Percentiles rank a stretch among this genome's conserved stretches.
Evolutionary conservation across 2,888 invertebrate genomes (phyloP).

Genomic region (Phengaris arion): DNA sequence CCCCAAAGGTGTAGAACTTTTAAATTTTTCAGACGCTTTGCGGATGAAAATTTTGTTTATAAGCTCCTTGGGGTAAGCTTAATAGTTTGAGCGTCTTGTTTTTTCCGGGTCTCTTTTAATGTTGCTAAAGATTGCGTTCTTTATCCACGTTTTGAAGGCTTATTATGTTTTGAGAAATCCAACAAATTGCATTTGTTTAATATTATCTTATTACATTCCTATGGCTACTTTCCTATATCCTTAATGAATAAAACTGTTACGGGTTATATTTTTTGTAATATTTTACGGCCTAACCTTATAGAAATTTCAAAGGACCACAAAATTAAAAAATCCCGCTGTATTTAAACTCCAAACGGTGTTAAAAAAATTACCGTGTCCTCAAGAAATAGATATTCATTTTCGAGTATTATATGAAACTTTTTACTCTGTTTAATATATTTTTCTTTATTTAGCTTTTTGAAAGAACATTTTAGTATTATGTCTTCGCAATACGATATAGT

Average conservation of each 20-base stretch:
- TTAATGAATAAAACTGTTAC: too few species aligned
- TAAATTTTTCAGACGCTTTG: conserved; percentile 48
- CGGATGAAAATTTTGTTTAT: conserved; percentile 59
- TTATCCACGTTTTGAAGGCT: neutral
- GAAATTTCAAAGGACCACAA: too few species aligned
- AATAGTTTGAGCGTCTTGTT: conserved; percentile 8
- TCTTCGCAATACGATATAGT: neutral
- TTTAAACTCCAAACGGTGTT: too few species aligned
- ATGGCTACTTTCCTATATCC: too few species aligned
- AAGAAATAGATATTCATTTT: neutral
- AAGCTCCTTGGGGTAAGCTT: conserved; percentile 12
- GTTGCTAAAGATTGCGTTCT: neutral
- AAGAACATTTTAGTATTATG: neutral
- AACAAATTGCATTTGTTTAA: neutral
- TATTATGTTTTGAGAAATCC: neutral
- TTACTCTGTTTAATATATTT: neutral
- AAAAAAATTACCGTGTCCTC: too few species aligned
- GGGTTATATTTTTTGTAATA: too few species aligned
- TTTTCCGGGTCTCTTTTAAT: neutral
- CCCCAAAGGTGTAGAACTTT: conserved; percentile 46
- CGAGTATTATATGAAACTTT: neutral
- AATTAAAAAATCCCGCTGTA: too few species aligned
- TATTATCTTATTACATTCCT: too few species aligned
- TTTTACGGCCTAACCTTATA: too few species aligned
- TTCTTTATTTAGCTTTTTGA: neutral